Conservation (phyloP, 2,113 vertebrate species). For the Prionailurus viverrinus region DNA sequence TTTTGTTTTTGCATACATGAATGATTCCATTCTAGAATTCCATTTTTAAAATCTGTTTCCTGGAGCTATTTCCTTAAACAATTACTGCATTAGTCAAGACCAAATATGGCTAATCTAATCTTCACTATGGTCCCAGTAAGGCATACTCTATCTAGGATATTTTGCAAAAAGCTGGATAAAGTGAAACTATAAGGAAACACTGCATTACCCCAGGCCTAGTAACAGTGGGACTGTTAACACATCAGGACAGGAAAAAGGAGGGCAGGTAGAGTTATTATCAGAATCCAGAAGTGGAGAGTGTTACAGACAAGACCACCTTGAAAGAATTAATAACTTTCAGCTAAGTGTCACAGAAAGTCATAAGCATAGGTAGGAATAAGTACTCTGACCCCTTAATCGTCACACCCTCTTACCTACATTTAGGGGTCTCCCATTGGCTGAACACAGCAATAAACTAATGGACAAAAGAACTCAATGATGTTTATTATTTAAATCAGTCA, state of each 20-base stretch:
- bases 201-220: neutral
- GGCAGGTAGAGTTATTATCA: neutral
- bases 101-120: neutral
- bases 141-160: neutral
- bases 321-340: neutral
- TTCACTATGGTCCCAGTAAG: neutral
- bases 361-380: neutral
- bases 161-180: neutral
- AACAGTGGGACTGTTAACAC: neutral
- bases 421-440: neutral
- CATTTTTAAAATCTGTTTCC: neutral
- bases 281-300: neutral
- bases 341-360: neutral
- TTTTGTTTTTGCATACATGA: neutral
- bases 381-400: neutral
- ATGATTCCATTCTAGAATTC: constrained; percentile 20
- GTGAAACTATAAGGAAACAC: neutral
- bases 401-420: neutral
- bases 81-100: constrained; percentile 20
- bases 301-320: neutral
- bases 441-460: neutral
- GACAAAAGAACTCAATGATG: neutral
- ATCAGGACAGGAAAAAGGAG: neutral
- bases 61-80: neutral
- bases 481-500: neutral